Evolutionary conservation across 2,113 vertebrate genomes (phyloP), one percentile per base, ranked within the genome.

Genomic region (Hemibagrus wyckioides): DNA sequence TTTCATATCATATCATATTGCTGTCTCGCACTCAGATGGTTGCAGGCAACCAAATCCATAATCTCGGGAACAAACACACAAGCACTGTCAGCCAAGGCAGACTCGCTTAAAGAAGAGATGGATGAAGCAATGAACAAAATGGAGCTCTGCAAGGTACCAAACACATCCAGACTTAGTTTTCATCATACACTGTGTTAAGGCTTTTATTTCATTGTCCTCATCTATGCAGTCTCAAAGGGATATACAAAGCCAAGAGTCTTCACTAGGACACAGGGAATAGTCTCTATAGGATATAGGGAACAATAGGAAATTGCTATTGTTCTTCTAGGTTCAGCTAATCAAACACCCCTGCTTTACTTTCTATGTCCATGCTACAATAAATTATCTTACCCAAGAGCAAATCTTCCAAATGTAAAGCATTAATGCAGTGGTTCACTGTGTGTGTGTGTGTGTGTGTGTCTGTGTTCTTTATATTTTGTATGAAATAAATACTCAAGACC

Each of bases 91-190:
- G 98, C 97, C 28, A 99, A 99, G 92, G 96, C 98, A 90, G 98
- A 99, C 87, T 96, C 97, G 25, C 95, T 99, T 13, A 98, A 99
- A 89, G 98, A 99, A 90, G 98, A 99, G 92, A 95, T 99, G 96
- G 98, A 99, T 83, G 98, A 99, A 94, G 97, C 98, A 91, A 97
- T 96, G 90, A 99, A 98, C 91, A 99, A 99, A 97, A 97, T 99
- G 79, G 98, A 99, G 82, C 96, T 97, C 71, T 99, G 98, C 96
- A 99, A 99, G 97, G 98, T 99, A 93, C 15, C 52, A 2, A 54
- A 80, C 52, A 57, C 19, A 25, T 50, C 19, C 2, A 79, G 28
- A 54, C 15, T 79, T 19, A 23, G 9, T 75, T 75, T 75, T 73
- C 69, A 11, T 39, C 21, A 73, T 75, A 21, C 25, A 59, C 13